Percentiles rank a stretch among this genome's conserved stretches.
Conservation (phyloP, 2,113 vertebrate genomes). For the Ramphastos sulfuratus region DNA sequence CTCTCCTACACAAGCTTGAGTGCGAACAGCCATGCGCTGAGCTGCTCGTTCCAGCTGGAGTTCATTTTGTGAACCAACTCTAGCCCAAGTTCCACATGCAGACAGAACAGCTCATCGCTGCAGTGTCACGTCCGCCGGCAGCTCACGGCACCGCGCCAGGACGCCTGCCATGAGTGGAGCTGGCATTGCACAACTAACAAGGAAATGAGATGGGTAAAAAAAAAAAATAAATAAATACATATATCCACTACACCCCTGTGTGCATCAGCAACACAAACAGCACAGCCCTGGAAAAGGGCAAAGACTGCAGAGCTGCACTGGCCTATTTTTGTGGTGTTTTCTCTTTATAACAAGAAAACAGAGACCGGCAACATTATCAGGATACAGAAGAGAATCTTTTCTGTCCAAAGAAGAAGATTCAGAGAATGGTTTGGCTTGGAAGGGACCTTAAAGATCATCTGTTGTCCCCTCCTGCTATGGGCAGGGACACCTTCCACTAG, state of each 20-base stretch:
- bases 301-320: not conserved
- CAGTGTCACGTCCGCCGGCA: not conserved
- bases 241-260: not conserved
- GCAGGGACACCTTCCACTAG: no score
- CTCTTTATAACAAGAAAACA: constrained; percentile 3
- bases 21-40: not conserved
- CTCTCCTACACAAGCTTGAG: not conserved
- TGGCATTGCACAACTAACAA: not conserved
- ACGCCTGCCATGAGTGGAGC: not conserved
- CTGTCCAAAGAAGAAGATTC: constrained; percentile 8
- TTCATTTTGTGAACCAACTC: not conserved
- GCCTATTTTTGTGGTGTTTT: constrained; percentile 10
- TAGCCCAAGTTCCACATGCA: not conserved
- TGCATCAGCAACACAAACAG: not conserved
- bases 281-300: not conserved
- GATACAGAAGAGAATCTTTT: not conserved
- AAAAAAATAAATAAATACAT: not conserved
- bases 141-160: not conserved
- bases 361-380: not conserved
- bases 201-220: not conserved
- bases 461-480: no score
- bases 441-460: no score
- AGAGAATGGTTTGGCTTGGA: no score
- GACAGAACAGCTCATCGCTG: not conserved
- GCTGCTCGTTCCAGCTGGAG: not conserved